Conservation (phyloP, 2,797 vertebrate genomes). For the Dryobates pubescens region DNA sequence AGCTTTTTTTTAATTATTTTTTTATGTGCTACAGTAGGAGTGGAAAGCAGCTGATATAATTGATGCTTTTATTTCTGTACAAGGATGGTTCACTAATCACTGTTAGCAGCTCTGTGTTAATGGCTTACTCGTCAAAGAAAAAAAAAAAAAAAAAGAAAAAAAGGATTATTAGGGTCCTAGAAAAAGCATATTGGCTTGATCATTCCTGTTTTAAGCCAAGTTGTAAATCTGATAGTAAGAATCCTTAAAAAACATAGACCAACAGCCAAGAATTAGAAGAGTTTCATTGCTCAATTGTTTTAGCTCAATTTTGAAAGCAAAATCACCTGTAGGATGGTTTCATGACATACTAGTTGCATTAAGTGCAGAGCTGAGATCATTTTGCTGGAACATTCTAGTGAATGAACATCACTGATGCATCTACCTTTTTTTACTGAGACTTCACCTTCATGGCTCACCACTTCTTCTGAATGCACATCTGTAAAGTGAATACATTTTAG, state of each 20-base stretch:
- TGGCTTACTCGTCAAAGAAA: not conserved
- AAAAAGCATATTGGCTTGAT: not conserved
- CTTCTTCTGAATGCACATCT: not conserved
- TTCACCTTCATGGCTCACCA: not conserved
- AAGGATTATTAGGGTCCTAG: not conserved
- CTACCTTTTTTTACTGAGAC: not conserved
- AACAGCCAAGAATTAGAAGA: not conserved
- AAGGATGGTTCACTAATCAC: not conserved
- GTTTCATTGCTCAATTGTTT: not conserved
- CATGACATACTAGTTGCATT: not conserved
- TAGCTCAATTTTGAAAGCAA: not conserved
- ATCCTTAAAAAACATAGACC: not conserved
- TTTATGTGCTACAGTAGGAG: not conserved
- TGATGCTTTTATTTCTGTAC: not conserved
- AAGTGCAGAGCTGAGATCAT: not conserved
- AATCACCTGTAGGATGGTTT: not conserved
- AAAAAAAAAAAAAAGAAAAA: not conserved
- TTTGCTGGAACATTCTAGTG: not conserved
- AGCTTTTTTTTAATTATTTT: not conserved
- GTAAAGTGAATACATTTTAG: not conserved
- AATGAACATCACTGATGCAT: not conserved
- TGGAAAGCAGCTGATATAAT: not conserved
- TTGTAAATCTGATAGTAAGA: not conserved
- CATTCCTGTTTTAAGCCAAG: not conserved
- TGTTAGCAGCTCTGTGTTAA: not conserved